phyloP scores from a whole-genome alignment of 2,797 vertebrate species.

The Coracias cyanogaster region DNA sequence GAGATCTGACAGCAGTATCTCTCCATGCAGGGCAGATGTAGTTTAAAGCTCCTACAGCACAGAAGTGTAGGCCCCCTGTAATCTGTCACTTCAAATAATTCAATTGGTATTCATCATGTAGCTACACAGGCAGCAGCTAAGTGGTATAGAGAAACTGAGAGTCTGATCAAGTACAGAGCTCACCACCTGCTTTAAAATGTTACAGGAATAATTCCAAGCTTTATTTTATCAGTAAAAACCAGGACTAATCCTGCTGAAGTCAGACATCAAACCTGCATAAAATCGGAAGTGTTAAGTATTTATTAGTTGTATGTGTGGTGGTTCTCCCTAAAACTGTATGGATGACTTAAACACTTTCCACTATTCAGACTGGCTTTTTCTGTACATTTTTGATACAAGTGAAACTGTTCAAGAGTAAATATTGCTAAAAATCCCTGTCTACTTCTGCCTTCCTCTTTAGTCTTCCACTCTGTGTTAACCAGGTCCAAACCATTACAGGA shows the following conservation, averaged over 20 bases:
- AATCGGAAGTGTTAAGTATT: background rate
- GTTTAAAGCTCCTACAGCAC: background rate
- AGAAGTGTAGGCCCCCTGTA: background rate
- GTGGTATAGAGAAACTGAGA: background rate
- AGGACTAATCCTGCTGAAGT: background rate
- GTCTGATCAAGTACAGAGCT: background rate
- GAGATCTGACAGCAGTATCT: background rate
- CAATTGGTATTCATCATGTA: background rate
- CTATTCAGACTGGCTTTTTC: background rate
- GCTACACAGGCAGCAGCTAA: background rate
- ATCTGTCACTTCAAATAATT: background rate
- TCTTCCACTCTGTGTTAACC: background rate
- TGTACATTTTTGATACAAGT: background rate
- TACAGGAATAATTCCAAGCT: background rate
- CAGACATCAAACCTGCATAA: background rate
- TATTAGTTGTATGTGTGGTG: background rate
- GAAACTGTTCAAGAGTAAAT: background rate
- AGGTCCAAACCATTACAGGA: background rate
- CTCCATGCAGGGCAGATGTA: background rate
- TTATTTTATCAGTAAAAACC: background rate
- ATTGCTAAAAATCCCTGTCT: background rate
- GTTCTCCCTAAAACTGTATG: background rate
- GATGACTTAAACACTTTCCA: background rate
- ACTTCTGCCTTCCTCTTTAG: background rate
- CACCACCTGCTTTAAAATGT: slow-evolving; percentile 18